Conservation (phyloP, 2,797 vertebrate genomes). For the Sarcoramphus papa region DNA sequence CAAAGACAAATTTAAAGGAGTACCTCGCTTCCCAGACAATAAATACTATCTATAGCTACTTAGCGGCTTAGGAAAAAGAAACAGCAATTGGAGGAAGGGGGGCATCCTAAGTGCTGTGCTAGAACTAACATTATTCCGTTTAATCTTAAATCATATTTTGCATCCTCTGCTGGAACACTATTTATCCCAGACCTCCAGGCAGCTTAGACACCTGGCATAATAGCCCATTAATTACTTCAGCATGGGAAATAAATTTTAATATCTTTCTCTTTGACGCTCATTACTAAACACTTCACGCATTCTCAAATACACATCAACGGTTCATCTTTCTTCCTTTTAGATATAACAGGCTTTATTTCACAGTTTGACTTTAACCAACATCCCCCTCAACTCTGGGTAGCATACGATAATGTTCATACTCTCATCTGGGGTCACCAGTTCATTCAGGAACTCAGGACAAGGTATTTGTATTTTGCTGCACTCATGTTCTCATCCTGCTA, state of each 20-base stretch:
- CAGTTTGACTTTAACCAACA: not conserved
- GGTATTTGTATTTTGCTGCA: not conserved
- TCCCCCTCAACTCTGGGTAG: not conserved
- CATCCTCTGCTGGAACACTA: not conserved
- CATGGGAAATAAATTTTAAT: constrained; percentile 36
- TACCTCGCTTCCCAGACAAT: not conserved
- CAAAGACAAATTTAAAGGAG: not conserved
- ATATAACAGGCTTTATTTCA: not conserved
- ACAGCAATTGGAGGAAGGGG: not conserved
- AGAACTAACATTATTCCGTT: not conserved
- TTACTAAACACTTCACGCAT: not conserved
- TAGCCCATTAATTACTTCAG: constrained; percentile 39
- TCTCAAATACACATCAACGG: not conserved
- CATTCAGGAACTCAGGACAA: not conserved
- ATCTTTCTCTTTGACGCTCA: not conserved
- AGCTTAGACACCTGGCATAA: constrained; percentile 40
- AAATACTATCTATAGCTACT: not conserved
- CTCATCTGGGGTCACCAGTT: not conserved
- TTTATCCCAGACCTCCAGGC: constrained; percentile 7
- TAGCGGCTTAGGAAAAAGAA: not conserved
- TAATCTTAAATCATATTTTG: not conserved
- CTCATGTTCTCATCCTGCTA: not conserved
- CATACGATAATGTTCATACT: not conserved
- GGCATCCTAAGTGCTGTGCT: not conserved
- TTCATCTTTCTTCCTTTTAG: not conserved